A percentile compares a stretch with the other conserved stretches of the same genome.
Conservation (phyloP, 1,140 invertebrate species). For the Drosophila navojoa region DNA sequence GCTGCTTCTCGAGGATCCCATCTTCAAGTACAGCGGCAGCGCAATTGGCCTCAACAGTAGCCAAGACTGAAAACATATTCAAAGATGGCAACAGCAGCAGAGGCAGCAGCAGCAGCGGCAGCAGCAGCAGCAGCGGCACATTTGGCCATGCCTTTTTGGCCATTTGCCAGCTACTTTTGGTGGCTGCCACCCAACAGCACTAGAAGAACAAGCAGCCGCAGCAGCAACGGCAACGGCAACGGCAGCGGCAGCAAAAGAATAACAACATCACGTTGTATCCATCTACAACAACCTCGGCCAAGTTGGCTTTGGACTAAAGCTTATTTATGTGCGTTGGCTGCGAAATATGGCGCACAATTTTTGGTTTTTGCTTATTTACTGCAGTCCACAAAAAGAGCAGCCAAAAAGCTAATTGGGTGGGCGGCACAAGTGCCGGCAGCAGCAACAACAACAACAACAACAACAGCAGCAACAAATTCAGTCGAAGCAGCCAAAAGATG, state of each 20-base stretch:
- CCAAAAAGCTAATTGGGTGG: constrained; percentile 54
- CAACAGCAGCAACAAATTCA: neutral
- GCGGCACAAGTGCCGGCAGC: constrained; percentile 36
- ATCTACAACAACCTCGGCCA: constrained; percentile 59
- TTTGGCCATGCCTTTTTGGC: constrained; percentile 80
- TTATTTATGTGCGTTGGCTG: constrained; percentile 79
- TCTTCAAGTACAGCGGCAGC: constrained; percentile 43
- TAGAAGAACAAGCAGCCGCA: constrained; percentile 18
- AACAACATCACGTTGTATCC: constrained; percentile 53
- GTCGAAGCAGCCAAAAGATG: constrained; percentile 14
- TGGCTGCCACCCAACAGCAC: constrained; percentile 46
- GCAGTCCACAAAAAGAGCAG: constrained; percentile 30
- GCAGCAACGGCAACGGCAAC: neutral
- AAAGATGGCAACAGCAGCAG: constrained; percentile 34
- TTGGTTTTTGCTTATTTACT: constrained; percentile 42
- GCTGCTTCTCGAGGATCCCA: constrained; percentile 22
- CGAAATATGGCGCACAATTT: constrained; percentile 74
- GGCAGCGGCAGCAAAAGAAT: constrained; percentile 19
- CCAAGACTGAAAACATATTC: constrained; percentile 48
- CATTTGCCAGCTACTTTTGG: constrained; percentile 66
- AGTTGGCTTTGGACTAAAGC: constrained; percentile 74
- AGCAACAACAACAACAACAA: neutral
- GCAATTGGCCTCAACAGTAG: constrained; percentile 61
- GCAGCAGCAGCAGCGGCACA: constrained; percentile 43
- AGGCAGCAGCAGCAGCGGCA: constrained; percentile 32